Evolutionary conservation across 2,888 invertebrate genomes (phyloP).

Genomic region (Pseudoips prasinana): DNA sequence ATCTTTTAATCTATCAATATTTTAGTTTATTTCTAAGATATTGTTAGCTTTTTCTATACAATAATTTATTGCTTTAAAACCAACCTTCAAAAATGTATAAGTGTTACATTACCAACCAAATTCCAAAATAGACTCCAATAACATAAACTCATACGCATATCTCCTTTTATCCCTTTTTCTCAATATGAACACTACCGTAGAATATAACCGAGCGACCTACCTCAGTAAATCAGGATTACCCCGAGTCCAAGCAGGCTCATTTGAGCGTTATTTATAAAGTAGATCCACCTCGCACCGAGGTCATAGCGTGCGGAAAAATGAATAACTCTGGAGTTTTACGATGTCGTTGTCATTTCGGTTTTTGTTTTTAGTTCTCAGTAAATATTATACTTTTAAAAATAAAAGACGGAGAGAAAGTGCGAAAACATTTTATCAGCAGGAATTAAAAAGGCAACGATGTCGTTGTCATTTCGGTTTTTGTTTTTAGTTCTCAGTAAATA

Average conservation of each 20-base stretch:
- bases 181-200: conserved; percentile 40
- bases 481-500: conserved; percentile 14
- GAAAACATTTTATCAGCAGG: too few species aligned
- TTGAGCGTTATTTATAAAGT: conserved; percentile 74
- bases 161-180: conserved; percentile 22
- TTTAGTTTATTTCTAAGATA: too few species aligned
- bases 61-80: background rate
- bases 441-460: too few species aligned
- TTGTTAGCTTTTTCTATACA: too few species aligned
- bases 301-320: conserved; percentile 45
- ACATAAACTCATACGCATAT: conserved; percentile 28
- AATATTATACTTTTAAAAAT: too few species aligned
- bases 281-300: conserved; percentile 48
- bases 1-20: too few species aligned
- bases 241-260: conserved; percentile 62
- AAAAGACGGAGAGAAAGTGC: too few species aligned
- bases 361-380: conserved; percentile 21
- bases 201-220: conserved; percentile 34
- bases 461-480: conserved; percentile 26
- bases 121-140: conserved; percentile 21
- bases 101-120: too few species aligned
- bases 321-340: conserved; percentile 31
- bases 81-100: conserved; percentile 13
- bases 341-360: conserved; percentile 23
- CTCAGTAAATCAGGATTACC: conserved; percentile 76